A percentile compares a stretch with the other conserved stretches of the same genome.
Conservation (phyloP, 2,888 invertebrate species). For the Hydrotaea cyrtoneurina region DNA sequence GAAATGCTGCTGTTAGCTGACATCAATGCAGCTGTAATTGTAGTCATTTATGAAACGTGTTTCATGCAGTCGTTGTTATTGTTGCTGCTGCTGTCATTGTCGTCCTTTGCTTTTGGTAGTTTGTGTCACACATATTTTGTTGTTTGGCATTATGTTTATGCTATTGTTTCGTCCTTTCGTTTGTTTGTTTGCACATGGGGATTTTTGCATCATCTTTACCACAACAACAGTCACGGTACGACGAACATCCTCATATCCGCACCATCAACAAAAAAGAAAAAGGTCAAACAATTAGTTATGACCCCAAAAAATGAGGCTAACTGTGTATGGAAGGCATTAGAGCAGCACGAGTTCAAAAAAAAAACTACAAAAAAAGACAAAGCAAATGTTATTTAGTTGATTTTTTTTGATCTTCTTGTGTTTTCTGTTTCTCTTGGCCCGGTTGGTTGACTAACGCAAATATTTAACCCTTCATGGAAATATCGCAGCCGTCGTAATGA, state of each 20-base stretch:
- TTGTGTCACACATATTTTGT: conserved; percentile 19
- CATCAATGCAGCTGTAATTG: conserved; percentile 53
- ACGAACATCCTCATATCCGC: conserved; percentile 32
- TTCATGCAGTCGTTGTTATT: conserved; percentile 4
- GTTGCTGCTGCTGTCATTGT: background rate
- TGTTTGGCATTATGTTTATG: conserved; percentile 24
- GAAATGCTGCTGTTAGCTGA: conserved; percentile 10
- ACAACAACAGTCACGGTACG: conserved; percentile 31
- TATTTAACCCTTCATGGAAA: background rate
- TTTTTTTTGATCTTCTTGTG: conserved; percentile 5
- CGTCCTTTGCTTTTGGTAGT: background rate
- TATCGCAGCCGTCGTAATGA: background rate
- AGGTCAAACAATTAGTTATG: conserved; percentile 66
- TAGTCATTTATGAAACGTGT: conserved; percentile 51
- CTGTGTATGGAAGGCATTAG: conserved; percentile 46
- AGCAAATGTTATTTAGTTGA: conserved; percentile 32
- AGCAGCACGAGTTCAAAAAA: conserved; percentile 39
- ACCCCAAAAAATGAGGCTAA: conserved; percentile 59
- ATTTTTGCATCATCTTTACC: conserved; percentile 35
- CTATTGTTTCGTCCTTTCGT: conserved; percentile 26
- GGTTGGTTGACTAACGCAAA: background rate
- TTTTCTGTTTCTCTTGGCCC: background rate
- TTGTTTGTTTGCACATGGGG: conserved; percentile 23
- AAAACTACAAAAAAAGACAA: too few relatives aligned
- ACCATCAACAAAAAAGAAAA: conserved; percentile 41